Base-by-base conservation (phyloP, 1,140 invertebrate genomes). In the Drosophila tristis region DNA sequence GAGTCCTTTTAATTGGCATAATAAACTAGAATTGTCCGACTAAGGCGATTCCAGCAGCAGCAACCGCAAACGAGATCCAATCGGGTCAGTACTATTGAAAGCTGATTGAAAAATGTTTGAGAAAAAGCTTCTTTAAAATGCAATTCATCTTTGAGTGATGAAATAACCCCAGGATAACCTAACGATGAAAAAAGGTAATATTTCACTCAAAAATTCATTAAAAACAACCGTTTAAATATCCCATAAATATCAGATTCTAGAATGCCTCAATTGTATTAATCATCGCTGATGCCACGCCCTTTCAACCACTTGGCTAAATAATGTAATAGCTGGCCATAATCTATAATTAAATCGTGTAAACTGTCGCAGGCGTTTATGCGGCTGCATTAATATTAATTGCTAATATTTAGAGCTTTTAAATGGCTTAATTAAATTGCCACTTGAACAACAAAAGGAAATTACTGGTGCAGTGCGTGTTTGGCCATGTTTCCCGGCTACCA, bases 311-410 rank as follows among this genome's bases (percentile, higher is more conserved):
- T 16, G 8, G 5, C 51, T 70, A 70, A 54, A 74, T 74, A 49
- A 74, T 74, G 65, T 66, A 74, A 66, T 74, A 47, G 20, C 54
- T 16, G 9, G 31, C 29, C 60, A 50, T 75, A 89, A 87, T 87
- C 84, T 87, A 87, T 89, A 89, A 87, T 87, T 87, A 87, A 87
- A 87, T 87, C 84, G 64, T 73, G 57, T 82, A 76, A 89, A 68
- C 58, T 67, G 65, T 50, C 62, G 64, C 53, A 48, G 42, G 60
- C 60, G 67, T 74, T 80, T 74, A 80, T 73, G 68, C 60, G 78
- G 59, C 29, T 42, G 47, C 82, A 87, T 86, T 86, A 86, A 86
- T 86, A 86, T 86, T 86, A 78, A 86, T 86, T 68, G 82, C 82
- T 86, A 74, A 86, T 86, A 86, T 80, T 76, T 66, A 64, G 58